These are phyloP conservation scores for Amphiprion clarkii DNA, from an alignment of 2,797 vertebrate species.

Conservation along the genomic window DNA sequence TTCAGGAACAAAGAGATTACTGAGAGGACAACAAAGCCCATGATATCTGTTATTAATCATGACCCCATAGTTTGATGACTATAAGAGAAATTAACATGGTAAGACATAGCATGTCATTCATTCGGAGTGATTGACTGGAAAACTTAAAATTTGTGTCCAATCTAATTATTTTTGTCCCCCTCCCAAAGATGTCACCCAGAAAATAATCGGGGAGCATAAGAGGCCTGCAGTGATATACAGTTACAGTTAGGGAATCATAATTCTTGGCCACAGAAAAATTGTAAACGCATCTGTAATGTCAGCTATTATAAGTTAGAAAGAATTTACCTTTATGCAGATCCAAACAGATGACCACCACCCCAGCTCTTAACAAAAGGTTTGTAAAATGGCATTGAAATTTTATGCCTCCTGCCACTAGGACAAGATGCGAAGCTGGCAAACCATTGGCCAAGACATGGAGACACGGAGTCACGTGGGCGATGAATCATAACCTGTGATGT, in stretches of 20 bases:
- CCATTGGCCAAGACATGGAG: slow-evolving; percentile 87
- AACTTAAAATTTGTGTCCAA: slow-evolving; percentile 12
- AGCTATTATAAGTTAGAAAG: slow-evolving; percentile 30
- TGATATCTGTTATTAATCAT: not conserved
- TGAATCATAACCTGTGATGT: slow-evolving; percentile 85
- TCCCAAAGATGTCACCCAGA: slow-evolving; percentile 2
- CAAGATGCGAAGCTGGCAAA: slow-evolving; percentile 73
- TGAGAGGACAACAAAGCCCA: not conserved
- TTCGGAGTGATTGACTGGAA: slow-evolving; percentile 23
- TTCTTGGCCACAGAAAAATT: not conserved
- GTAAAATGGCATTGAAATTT: slow-evolving; percentile 80
- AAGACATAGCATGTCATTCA: not conserved
- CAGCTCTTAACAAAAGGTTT: slow-evolving; percentile 80
- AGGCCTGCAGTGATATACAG: not conserved
- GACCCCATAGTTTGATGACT: not conserved
- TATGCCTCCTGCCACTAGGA: slow-evolving; percentile 55
- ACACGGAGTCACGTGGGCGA: slow-evolving; percentile 85
- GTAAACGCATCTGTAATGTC: not conserved
- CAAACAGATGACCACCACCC: slow-evolving; percentile 83
- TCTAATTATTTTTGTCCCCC: not conserved
- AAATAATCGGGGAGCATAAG: slow-evolving; percentile 17
- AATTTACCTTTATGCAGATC: slow-evolving; percentile 80
- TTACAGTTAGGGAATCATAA: not conserved
- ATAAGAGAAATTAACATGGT: not conserved
- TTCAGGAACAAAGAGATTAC: not conserved